These are phyloP conservation scores for Dasysyrphus tricinctus DNA, from an alignment of 2,888 invertebrate genomes.

Conservation along the genomic window DNA sequence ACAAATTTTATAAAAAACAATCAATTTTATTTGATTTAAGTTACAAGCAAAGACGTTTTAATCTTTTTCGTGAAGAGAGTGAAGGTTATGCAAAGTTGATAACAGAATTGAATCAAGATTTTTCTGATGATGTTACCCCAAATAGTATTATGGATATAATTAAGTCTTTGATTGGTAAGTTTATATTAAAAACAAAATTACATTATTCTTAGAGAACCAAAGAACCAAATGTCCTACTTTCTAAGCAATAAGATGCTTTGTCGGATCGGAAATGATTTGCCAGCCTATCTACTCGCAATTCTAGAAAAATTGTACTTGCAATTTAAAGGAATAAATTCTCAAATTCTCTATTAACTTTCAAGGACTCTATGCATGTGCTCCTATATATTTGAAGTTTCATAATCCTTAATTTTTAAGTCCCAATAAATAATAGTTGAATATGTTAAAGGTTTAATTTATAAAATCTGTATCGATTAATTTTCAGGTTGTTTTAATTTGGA, in stretches of 20 bases:
- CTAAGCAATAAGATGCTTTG: no score
- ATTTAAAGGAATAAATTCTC: no score
- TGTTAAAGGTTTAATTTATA: no score
- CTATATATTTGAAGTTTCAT: no score
- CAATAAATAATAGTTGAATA: neutral
- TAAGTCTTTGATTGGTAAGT: conserved; percentile 94
- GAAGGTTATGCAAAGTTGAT: conserved; percentile 99
- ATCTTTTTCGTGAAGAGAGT: conserved; percentile 98
- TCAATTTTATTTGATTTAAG: conserved; percentile 84
- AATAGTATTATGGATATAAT: conserved; percentile 92
- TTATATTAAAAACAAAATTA: neutral
- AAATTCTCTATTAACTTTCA: no score
- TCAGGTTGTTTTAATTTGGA: conserved; percentile 99
- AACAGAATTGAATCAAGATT: conserved; percentile 95
- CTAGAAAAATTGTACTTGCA: no score
- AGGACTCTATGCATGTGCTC: no score
- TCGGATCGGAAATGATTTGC: no score
- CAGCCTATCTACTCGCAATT: no score
- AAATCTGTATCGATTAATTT: conserved; percentile 77
- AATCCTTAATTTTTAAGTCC: no score
- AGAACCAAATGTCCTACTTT: no score
- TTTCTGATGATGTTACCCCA: conserved; percentile 84
- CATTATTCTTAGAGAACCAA: no score
- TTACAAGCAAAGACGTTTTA: conserved; percentile 99
- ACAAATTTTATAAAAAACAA: neutral